phyloP scores from a whole-genome alignment of 2,888 invertebrate species.

The Phaedon cochleariae region DNA sequence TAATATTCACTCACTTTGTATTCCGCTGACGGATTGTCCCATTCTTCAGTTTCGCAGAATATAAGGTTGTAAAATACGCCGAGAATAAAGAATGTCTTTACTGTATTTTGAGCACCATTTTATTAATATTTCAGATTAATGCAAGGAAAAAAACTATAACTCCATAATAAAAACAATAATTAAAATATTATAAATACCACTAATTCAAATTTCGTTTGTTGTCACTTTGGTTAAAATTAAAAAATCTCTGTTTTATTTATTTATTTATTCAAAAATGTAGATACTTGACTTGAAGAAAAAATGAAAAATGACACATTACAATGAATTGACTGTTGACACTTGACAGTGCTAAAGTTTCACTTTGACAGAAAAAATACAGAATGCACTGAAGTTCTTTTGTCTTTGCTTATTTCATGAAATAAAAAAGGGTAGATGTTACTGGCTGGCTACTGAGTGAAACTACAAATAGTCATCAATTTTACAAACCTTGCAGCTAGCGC shows the following conservation, averaged over 20 bases:
- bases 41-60: background rate
- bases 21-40: conserved; percentile 16
- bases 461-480: too few species aligned
- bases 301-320: background rate
- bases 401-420: too few species aligned
- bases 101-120: background rate
- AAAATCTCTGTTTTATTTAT: background rate
- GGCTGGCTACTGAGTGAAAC: too few species aligned
- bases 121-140: background rate
- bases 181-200: background rate
- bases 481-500: too few species aligned
- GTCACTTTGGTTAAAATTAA: background rate
- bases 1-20: conserved; percentile 15
- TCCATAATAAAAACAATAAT: background rate
- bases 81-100: background rate
- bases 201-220: background rate
- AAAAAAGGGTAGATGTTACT: too few species aligned
- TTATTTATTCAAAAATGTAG: background rate
- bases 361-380: too few species aligned
- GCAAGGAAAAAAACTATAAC: background rate
- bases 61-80: background rate
- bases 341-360: background rate
- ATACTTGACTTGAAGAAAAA: background rate
- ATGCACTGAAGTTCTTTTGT: too few species aligned
- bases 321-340: background rate